Base-by-base conservation (phyloP, 2,113 vertebrate genomes). In the Clupea harengus region DNA sequence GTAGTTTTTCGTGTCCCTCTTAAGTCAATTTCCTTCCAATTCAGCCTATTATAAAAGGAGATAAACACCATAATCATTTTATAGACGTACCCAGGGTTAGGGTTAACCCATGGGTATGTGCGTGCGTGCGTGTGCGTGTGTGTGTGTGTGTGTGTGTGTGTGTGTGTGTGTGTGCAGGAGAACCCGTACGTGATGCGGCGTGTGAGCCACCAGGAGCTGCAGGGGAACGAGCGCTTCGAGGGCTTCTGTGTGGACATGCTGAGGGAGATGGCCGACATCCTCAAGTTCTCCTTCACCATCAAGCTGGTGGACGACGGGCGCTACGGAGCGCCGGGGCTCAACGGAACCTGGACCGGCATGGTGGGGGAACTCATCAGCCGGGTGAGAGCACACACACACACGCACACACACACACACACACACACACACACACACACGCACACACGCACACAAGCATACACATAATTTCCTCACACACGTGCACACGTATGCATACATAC, bases 211-310 rank as follows among this genome's bases (percentile, higher is more conserved):
- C 96, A 95, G 92, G 94, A 95, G 15, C 87, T 95, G 60, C 94
- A 93, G 0, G 96, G 96, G 0, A 96, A 96, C 0, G 95, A 97
- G 15, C 96, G 94, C 88, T 98, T 97, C 0, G 96, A 98, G 88
- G 97, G 97, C 0, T 98, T 98, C 93, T 98, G 97, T 0, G 97
- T 98, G 91, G 97, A 98, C 94, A 97, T 98, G 96, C 95, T 98
- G 50, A 92, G 94, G 10, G 97, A 98, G 88, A 92, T 98, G n/a
- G 94, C 97, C 0, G 95, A 95, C 88, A 95, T 97, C 83, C 93
- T 97, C 32, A 96, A 96, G 86, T 98, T 98, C 94, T 96, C 95
- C 78, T 98, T 95, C 89, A 94, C 91, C 87, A 96, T 98, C 91
- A 97, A 96, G 49, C 90, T 98, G 92, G 97, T 98, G 88, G 97